Base-by-base conservation (phyloP, 2,888 invertebrate species). In the Pterostichus madidus region DNA sequence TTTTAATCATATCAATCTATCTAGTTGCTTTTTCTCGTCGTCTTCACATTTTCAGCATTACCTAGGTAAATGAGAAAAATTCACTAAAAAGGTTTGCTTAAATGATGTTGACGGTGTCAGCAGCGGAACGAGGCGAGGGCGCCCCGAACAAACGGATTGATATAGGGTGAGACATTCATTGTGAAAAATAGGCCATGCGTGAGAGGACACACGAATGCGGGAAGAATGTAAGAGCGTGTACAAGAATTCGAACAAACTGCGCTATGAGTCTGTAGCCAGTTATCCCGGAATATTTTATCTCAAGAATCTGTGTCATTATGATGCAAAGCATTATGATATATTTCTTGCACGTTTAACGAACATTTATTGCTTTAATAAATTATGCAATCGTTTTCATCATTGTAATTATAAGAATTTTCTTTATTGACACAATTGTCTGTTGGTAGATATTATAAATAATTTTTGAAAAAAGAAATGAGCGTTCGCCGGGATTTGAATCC, bases 1-100 rank as follows among this genome's bases (percentile, higher is more conserved):
- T 64, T 64, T 64, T 64, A 64, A 64, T 64, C 64, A 64, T 64
- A 64, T 64, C 64, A 32, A 64, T 64, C n/a, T 64, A 64, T 64
- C 64, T 31, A 64, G 64, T 64, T n/a, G 31, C n/a, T 35, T 5
- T 64, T 64, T 35, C 64, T 6, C 32, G 64, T 64, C 35, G n/a
- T 32, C 64, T 35, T 32, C 35, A 17, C 31, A 13, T 64, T 31
- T 35, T 32, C 35, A n/a, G 64, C 31, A 35, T 64, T 64, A 64
- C 64, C n/a, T 59, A 64, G 32, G 64, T 64, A 64, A 64, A 64
- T 64, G 64, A 64, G 64, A 35, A 64, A 64, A 64, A 32, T 64
- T 64, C 64, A 64, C 64, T 64, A 64, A 64, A 64, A 64, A 32
- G 64, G 31, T 53, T 64, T 64, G 35, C 56, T 24, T 64, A 64